These are phyloP conservation scores for Anabas testudineus DNA, from an alignment of 2,797 vertebrate species.

Conservation along the genomic window DNA sequence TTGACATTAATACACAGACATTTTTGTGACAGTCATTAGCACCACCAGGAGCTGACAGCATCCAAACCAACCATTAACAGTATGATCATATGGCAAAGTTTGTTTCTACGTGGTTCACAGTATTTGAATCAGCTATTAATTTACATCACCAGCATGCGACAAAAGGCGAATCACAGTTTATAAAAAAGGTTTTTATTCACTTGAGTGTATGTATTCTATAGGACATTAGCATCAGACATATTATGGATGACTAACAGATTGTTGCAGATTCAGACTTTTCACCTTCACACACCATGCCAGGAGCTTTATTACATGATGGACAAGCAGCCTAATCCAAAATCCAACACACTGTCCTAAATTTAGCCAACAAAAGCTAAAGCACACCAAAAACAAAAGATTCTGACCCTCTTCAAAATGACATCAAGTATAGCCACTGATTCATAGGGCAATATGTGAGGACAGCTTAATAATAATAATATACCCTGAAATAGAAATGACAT, in stretches of 20 bases:
- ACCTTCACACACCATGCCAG: constrained; percentile 19
- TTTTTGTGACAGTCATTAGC: constrained; percentile 25
- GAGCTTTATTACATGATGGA: constrained; percentile 18
- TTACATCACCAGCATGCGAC: background rate
- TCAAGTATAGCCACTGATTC: background rate
- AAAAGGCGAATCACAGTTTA: background rate
- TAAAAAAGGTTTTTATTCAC: background rate
- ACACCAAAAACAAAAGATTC: background rate
- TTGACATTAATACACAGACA: constrained; percentile 19
- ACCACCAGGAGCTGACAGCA: constrained; percentile 24
- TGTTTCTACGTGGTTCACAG: background rate
- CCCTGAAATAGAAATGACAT: background rate
- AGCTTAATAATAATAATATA: constrained; percentile 1
- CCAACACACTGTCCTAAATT: constrained; percentile 23
- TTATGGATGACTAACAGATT: constrained; percentile 26
- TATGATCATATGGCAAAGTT: background rate
- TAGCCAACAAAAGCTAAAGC: constrained; percentile 14
- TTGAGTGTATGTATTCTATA: too few species aligned
- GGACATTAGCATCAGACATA: constrained; percentile 38
- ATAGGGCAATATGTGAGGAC: background rate
- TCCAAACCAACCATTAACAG: background rate
- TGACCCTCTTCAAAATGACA: background rate
- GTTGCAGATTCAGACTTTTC: constrained; percentile 21
- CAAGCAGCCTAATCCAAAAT: constrained; percentile 1
- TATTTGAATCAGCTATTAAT: background rate